phyloP scores from a whole-genome alignment of 2,888 invertebrate species.

The Trichopoda pennipes region DNA sequence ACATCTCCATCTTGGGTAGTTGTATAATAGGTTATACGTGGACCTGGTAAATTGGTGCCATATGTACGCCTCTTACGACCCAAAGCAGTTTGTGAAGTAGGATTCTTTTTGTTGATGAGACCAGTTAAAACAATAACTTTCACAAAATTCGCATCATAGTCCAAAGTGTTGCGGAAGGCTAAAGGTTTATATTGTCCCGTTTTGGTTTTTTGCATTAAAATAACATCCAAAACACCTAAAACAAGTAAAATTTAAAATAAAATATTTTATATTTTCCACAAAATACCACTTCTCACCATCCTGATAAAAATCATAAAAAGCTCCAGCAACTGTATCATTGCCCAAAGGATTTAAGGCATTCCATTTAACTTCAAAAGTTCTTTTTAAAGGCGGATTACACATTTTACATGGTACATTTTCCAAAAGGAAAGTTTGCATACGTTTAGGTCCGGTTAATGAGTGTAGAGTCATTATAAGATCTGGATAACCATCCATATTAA shows the following conservation, averaged over 20 bases:
- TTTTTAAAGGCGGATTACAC: constrained; percentile 83
- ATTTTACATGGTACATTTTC: constrained; percentile 89
- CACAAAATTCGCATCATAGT: constrained; percentile 97
- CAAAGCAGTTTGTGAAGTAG: constrained; percentile 87
- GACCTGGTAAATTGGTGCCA: constrained; percentile 95
- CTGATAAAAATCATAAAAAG: constrained; percentile 96
- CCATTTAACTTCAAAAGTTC: constrained; percentile 91
- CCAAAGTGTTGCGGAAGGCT: constrained; percentile 92
- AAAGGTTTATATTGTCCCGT: constrained; percentile 84
- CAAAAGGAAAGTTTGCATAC: constrained; percentile 87
- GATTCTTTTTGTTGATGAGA: constrained; percentile 86
- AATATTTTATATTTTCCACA: neutral
- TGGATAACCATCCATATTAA: constrained; percentile 97
- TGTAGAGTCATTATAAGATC: constrained; percentile 91
- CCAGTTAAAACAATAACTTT: constrained; percentile 97
- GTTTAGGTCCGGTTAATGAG: constrained; percentile 74
- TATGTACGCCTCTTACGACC: constrained; percentile 90
- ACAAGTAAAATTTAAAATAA: neutral
- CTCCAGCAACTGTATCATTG: constrained; percentile 89
- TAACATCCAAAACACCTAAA: constrained; percentile 88
- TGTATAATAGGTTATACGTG: constrained; percentile 91
- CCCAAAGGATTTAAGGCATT: constrained; percentile 86
- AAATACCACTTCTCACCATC: constrained; percentile 83
- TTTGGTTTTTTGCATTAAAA: constrained; percentile 85
- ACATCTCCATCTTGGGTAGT: constrained; percentile 92